Conservation (phyloP, 2,888 invertebrate genomes). For the Stenodema calcarata region DNA sequence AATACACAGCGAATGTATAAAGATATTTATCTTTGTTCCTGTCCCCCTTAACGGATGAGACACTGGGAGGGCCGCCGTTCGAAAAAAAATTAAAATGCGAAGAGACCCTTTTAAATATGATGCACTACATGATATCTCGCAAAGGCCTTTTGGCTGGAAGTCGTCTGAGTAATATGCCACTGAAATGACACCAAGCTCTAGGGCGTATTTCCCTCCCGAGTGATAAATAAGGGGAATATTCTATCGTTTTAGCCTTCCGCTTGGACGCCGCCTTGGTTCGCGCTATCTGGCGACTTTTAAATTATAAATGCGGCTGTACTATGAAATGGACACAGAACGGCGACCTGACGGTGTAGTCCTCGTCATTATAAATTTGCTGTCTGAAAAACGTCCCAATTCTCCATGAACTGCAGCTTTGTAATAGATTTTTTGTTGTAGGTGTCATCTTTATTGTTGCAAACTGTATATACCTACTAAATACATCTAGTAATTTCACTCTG, state of each 20-base stretch:
- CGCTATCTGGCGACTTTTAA: not conserved
- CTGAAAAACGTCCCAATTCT: too few relatives aligned
- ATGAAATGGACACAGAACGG: too few relatives aligned
- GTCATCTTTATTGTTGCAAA: too few relatives aligned
- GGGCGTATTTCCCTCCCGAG: not conserved
- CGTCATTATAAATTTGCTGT: too few relatives aligned
- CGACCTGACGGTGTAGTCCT: too few relatives aligned
- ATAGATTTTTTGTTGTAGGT: too few relatives aligned
- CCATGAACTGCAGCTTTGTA: too few relatives aligned
- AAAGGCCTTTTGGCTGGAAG: not conserved
- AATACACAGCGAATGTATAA: not conserved
- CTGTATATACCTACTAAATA: too few relatives aligned
- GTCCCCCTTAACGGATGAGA: not conserved
- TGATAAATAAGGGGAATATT: not conserved
- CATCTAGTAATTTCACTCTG: too few relatives aligned
- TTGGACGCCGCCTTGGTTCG: not conserved
- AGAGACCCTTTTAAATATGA: not conserved
- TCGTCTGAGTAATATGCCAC: not conserved
- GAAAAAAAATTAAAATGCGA: not conserved
- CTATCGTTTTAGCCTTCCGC: not conserved
- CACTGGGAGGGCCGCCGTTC: not conserved
- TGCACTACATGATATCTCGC: not conserved
- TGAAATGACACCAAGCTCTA: not conserved
- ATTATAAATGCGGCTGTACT: not conserved
- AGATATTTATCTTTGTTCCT: not conserved